These are phyloP conservation scores for Tinea pellionella DNA, from an alignment of 2,888 invertebrate genomes.

Conservation along the genomic window DNA sequence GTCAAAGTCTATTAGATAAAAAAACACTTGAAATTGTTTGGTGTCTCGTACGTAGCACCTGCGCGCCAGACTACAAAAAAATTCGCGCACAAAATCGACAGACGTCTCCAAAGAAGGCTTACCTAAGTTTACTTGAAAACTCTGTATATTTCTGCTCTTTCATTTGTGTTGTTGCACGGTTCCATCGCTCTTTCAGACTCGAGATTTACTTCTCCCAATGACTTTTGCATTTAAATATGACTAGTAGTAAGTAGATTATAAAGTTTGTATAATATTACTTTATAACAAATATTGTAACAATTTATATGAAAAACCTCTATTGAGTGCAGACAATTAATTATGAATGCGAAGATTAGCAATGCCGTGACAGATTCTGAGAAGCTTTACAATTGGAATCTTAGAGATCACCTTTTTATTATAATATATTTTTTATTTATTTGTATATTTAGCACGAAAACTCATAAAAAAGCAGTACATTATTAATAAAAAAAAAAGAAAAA, in stretches of 20 bases:
- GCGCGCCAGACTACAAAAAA: conserved; percentile 56
- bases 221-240: not conserved
- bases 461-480: no score
- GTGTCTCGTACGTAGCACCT: conserved; percentile 34
- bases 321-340: conserved; percentile 4
- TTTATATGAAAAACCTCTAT: not conserved
- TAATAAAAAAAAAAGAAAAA: not conserved
- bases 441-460: no score
- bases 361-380: not conserved
- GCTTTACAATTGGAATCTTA: conserved; percentile 1
- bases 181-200: not conserved
- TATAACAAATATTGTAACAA: not conserved
- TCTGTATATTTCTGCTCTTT: not conserved
- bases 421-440: no score
- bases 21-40: conserved; percentile 19
- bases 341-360: not conserved
- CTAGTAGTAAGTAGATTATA: not conserved
- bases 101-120: conserved; percentile 3
- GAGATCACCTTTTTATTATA: not conserved
- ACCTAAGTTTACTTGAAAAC: conserved; percentile 13
- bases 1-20: conserved; percentile 40
- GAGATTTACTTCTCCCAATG: not conserved
- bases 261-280: not conserved
- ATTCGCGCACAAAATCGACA: conserved; percentile 22
- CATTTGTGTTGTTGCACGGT: not conserved